Evolutionary conservation across 1,140 invertebrate species (phyloP).

Genomic region (Dinoponera quadriceps): DNA sequence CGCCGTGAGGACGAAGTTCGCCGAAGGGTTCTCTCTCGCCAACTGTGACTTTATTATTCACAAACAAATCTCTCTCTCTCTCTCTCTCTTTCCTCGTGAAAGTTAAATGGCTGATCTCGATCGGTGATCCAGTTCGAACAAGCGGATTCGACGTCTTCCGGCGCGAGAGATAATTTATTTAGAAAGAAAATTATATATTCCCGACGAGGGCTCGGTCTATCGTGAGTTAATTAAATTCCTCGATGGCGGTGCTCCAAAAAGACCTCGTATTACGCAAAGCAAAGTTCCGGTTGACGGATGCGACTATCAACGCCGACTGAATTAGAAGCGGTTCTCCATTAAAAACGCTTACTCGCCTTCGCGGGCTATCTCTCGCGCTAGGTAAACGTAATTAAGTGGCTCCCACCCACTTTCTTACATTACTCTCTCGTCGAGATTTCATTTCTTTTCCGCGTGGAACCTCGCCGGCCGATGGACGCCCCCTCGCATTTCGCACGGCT

Average conservation of each 20-base stretch:
- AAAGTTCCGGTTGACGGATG: conserved; percentile 35
- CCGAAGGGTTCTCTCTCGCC: too few relatives aligned
- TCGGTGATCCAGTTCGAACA: background rate
- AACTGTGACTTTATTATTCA: too few relatives aligned
- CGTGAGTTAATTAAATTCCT: conserved; percentile 47
- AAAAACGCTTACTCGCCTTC: conserved; percentile 59
- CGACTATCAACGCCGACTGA: conserved; percentile 33
- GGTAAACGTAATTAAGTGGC: conserved; percentile 61
- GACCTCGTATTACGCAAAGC: background rate
- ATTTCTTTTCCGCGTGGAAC: background rate
- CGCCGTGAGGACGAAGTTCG: too few relatives aligned
- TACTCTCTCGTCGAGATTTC: conserved; percentile 23
- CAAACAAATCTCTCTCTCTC: too few relatives aligned
- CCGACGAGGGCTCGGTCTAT: background rate
- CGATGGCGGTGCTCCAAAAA: conserved; percentile 49
- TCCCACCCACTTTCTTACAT: conserved; percentile 39
- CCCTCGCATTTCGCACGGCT: too few relatives aligned
- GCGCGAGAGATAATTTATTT: background rate
- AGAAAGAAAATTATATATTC: conserved; percentile 36
- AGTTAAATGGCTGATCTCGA: background rate
- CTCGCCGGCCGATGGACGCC: background rate
- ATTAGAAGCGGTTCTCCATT: conserved; percentile 63
- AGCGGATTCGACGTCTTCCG: background rate
- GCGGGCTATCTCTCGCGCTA: conserved; percentile 23
- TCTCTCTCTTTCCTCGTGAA: background rate